These are phyloP conservation scores for Apteryx owenii DNA, from an alignment of 2,113 vertebrate genomes.

Conservation along the genomic window DNA sequence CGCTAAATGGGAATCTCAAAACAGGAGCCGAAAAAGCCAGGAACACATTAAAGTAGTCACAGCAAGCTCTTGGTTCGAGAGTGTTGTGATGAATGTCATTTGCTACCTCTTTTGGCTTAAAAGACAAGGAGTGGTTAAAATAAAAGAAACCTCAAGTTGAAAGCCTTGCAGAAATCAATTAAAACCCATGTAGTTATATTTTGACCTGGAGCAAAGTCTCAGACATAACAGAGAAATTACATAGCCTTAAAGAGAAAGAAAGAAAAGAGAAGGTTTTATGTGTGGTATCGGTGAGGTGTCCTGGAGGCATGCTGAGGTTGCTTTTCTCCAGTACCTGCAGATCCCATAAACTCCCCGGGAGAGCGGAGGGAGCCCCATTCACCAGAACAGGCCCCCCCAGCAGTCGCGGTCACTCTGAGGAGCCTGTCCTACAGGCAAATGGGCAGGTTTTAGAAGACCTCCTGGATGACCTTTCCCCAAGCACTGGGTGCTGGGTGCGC, in stretches of 20 bases:
- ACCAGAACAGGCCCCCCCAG: neutral
- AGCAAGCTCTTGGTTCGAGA: neutral
- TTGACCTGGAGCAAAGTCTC: slow-evolving; percentile 49
- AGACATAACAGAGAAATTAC: slow-evolving; percentile 32
- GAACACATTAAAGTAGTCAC: neutral
- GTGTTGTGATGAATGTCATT: neutral
- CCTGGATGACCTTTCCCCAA: neutral
- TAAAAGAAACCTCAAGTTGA: slow-evolving; percentile 35
- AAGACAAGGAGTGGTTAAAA: slow-evolving; percentile 15
- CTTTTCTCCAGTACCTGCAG: neutral
- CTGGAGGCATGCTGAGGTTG: neutral
- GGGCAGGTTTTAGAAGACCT: neutral
- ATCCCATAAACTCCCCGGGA: neutral
- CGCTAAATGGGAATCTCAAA: neutral
- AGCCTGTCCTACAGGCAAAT: fast-evolving
- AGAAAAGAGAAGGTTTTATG: neutral
- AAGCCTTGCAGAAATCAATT: slow-evolving; percentile 26
- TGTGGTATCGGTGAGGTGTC: neutral
- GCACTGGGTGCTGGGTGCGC: neutral
- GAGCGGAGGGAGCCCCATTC: neutral
- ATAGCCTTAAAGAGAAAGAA: slow-evolving; percentile 23
- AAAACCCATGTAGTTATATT: slow-evolving; percentile 21
- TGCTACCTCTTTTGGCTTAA: neutral
- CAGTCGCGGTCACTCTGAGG: fast-evolving
- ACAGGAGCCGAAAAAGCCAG: neutral